Base-by-base conservation (phyloP, 1,140 invertebrate species). In the Philotrypesis tridentata region DNA sequence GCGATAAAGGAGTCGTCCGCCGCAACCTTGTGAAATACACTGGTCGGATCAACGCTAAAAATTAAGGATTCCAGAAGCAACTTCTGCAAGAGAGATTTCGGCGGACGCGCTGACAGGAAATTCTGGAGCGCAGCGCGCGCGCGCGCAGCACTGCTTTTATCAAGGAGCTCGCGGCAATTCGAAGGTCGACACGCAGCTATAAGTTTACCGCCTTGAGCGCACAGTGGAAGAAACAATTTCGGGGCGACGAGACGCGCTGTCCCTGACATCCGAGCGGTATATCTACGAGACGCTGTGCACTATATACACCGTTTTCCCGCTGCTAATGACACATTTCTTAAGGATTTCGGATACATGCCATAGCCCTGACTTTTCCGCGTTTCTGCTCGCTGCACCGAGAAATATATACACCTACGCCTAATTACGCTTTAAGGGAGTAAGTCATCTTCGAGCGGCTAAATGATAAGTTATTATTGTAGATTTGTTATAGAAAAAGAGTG, bases 281-380 rank as follows among this genome's bases (percentile, higher is more conserved):
- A 87, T 82, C 85, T 37, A 37, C 33, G 33, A 37, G 33, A 7
- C 27, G 7, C 48, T 2, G 31, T 75, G 37, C 9, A 23, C 40
- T 1, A 4, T 6, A n/a, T n/a, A n/a, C 31, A 61, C 23, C 0
- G 9, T 75, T 63, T 75, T n/a, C n/a, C 74, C 65, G 84, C 90
- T 92, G 91, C 75, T 83, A 85, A 83, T 91, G 90, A 91, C 90
- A 92, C 87, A 90, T 91, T 91, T 90, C 89, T 90, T 55, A 55
- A 55, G n/a, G 48, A 55, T 55, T 55, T 55, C 6, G 2, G 6
- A 55, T 3, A 55, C n/a, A n/a, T n/a, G n/a, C n/a, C n/a, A n/a
- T n/a, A n/a, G n/a, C n/a, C n/a, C n/a, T n/a, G n/a, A n/a, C 48
- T n/a, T 17, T 55, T 55, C 48, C 48, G 21, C 48, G 48, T 21